Conservation (phyloP, 2,888 invertebrate species). For the Agriopis aurantiaria region DNA sequence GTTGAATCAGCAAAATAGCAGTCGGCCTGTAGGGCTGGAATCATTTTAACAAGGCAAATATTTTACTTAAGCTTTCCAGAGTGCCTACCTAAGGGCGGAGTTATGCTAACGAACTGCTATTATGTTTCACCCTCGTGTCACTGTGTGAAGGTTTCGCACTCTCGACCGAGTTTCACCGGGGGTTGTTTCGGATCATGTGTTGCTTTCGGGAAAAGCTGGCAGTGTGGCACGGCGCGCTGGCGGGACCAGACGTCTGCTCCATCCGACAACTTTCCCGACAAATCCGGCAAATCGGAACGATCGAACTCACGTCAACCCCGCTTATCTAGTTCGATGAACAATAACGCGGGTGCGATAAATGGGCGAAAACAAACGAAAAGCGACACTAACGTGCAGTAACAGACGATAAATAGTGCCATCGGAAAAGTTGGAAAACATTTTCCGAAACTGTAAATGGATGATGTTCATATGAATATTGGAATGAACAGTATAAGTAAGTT, state of each 20-base stretch:
- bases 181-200: conserved; percentile 82
- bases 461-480: conserved; percentile 74
- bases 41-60: conserved; percentile 77
- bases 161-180: conserved; percentile 81
- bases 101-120: conserved; percentile 83
- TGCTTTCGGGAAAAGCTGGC: conserved; percentile 73
- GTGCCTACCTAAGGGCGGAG: conserved; percentile 63
- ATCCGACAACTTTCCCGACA: conserved; percentile 32
- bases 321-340: conserved; percentile 63
- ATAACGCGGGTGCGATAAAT: conserved; percentile 59
- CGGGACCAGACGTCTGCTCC: conserved; percentile 59
- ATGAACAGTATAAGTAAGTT: conserved; percentile 79
- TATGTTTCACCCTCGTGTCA: conserved; percentile 81
- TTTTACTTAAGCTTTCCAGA: conserved; percentile 68
- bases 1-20: conserved; percentile 55
- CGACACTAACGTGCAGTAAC: conserved; percentile 50
- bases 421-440: conserved; percentile 53
- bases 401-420: conserved; percentile 48
- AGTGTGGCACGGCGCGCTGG: conserved; percentile 62
- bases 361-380: conserved; percentile 55
- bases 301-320: conserved; percentile 52
- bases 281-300: conserved; percentile 34
- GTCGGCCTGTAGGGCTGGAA: conserved; percentile 59
- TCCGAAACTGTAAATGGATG: conserved; percentile 64
- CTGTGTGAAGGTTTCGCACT: conserved; percentile 85